These are phyloP conservation scores for Oxystoma pomonae DNA, from an alignment of 2,888 invertebrate genomes.

Conservation along the genomic window DNA sequence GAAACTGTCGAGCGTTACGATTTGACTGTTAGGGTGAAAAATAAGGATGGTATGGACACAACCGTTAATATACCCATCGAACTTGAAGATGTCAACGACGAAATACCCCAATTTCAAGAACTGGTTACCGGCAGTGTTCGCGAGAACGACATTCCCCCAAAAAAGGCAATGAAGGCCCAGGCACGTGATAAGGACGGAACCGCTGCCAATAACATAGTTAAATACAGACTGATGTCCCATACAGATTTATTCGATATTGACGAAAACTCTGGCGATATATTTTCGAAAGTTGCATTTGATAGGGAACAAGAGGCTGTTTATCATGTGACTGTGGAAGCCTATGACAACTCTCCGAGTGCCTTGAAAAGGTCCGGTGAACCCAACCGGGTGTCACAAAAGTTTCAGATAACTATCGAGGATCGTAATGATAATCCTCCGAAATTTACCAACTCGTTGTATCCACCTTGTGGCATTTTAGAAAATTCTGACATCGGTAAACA, in stretches of 20 bases:
- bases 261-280: conserved; percentile 81
- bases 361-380: conserved; percentile 59
- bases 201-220: conserved; percentile 74
- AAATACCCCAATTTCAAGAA: conserved; percentile 82
- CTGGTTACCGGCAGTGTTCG: conserved; percentile 75
- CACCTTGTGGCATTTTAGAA: conserved; percentile 73
- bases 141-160: conserved; percentile 80
- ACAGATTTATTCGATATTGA: conserved; percentile 78
- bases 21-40: conserved; percentile 77
- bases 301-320: conserved; percentile 81
- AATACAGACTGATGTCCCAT: conserved; percentile 68
- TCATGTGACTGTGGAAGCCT: conserved; percentile 78
- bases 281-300: conserved; percentile 77
- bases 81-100: conserved; percentile 87
- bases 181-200: conserved; percentile 88
- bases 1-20: conserved; percentile 82
- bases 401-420: conserved; percentile 89
- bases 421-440: conserved; percentile 93
- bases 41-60: conserved; percentile 73
- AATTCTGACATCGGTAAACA: conserved; percentile 78
- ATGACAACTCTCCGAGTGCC: conserved; percentile 85
- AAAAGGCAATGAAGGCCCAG: conserved; percentile 69
- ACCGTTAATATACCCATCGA: conserved; percentile 75
- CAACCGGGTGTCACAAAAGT: conserved; percentile 75
- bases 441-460: conserved; percentile 73